A percentile compares a stretch with the other conserved stretches of the same genome.
Conservation (phyloP, 2,888 invertebrate genomes). For the Polydrusus pterygomalis region DNA sequence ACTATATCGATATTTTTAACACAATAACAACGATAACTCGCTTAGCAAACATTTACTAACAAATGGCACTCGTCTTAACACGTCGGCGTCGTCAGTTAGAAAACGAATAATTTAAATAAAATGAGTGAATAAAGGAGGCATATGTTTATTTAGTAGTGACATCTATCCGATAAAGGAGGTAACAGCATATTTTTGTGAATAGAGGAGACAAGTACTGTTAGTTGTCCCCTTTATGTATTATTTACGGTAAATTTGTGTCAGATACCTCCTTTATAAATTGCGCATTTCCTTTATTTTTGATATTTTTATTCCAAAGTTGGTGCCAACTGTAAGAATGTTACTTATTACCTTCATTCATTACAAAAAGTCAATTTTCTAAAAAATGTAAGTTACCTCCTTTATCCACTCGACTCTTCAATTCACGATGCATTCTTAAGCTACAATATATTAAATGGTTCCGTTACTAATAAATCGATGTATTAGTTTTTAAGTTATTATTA, state of each 20-base stretch:
- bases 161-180: constrained; percentile 15
- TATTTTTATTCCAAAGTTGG: constrained; percentile 10
- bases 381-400: not conserved
- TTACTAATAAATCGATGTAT: no score
- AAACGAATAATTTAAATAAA: constrained; percentile 2
- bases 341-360: constrained; percentile 7
- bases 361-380: constrained; percentile 5
- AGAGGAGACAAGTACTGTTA: not conserved
- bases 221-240: constrained; percentile 4
- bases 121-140: constrained; percentile 3
- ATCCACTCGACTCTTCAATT: constrained; percentile 10
- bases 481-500: no score
- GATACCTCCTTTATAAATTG: constrained; percentile 10
- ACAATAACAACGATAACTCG: constrained; percentile 3
- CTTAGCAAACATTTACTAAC: constrained; percentile 6
- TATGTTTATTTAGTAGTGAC: constrained; percentile 10
- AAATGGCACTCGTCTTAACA: constrained; percentile 4
- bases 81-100: no score
- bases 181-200: constrained; percentile 12
- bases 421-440: no score
- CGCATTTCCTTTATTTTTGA: constrained; percentile 7
- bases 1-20: not conserved
- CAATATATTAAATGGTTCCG: no score
- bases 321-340: constrained; percentile 5
- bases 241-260: constrained; percentile 5